These are phyloP conservation scores for Antennarius striatus DNA, from an alignment of 2,113 vertebrate genomes.

Conservation along the genomic window DNA sequence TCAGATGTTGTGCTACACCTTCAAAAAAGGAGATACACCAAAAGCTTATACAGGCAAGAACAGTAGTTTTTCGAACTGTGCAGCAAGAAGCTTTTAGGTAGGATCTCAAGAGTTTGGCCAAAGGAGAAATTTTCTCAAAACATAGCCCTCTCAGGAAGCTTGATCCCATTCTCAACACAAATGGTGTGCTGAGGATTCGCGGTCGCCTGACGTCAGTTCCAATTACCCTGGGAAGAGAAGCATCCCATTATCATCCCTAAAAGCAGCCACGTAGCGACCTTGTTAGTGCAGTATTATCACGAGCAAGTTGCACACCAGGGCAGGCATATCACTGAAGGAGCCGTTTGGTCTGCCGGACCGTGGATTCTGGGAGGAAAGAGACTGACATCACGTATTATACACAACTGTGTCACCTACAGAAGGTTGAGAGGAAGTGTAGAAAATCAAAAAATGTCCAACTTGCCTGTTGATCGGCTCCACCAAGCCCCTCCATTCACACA, in stretches of 20 bases:
- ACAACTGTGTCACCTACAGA: neutral
- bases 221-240: neutral
- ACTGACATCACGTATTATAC: neutral
- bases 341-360: neutral
- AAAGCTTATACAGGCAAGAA: neutral
- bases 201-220: neutral
- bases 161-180: neutral
- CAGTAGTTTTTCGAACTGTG: neutral
- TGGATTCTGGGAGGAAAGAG: neutral
- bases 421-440: too few species aligned
- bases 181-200: neutral
- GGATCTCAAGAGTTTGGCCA: neutral
- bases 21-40: neutral
- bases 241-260: neutral
- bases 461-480: too few species aligned
- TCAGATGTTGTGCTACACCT: neutral
- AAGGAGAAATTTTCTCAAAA: neutral
- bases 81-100: neutral
- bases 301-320: conserved; percentile 1
- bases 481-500: too few species aligned
- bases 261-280: neutral
- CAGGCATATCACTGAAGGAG: neutral
- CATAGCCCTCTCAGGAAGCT: conserved; percentile 1
- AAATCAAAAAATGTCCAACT: too few species aligned
- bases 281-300: conserved; percentile 6